Evolutionary conservation across 2,113 vertebrate species (phyloP).

Genomic region (Muscicapa adusta): DNA sequence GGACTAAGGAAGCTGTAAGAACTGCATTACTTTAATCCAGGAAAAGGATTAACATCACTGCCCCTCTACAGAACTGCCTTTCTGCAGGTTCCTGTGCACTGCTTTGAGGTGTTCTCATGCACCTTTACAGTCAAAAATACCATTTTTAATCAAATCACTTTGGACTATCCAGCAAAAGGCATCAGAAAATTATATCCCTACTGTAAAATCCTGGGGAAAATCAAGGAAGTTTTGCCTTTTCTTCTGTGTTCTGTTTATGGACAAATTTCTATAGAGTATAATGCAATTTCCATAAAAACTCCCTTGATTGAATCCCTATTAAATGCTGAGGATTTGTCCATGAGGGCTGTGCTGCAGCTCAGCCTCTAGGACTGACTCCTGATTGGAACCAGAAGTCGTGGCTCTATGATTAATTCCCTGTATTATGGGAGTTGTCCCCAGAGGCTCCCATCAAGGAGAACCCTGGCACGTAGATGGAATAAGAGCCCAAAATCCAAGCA

Average conservation of each 20-base stretch:
- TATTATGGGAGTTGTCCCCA: not conserved
- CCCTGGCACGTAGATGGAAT: not conserved
- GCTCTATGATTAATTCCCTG: constrained; percentile 20
- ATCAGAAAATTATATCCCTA: not conserved
- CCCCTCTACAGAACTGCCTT: not conserved
- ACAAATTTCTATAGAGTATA: not conserved
- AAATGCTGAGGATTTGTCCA: constrained; percentile 18
- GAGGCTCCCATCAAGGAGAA: not conserved
- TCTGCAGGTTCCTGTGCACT: not conserved
- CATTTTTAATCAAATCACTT: not conserved
- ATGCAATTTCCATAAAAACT: constrained; percentile 16
- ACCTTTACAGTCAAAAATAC: not conserved
- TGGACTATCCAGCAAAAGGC: not conserved
- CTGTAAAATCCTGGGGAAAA: not conserved
- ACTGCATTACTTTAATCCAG: not conserved
- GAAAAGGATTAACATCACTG: not conserved
- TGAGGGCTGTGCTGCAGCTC: not conserved
- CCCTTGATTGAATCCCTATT: constrained; percentile 17
- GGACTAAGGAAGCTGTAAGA: not conserved
- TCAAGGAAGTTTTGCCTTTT: not conserved
- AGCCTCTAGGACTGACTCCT: constrained; percentile 8
- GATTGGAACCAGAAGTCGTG: constrained; percentile 19
- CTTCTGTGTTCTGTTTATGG: not conserved
- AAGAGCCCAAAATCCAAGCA: not conserved
- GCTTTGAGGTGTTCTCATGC: not conserved